Base-by-base conservation (phyloP, 2,113 vertebrate species). In the Chlorocebus sabaeus region DNA sequence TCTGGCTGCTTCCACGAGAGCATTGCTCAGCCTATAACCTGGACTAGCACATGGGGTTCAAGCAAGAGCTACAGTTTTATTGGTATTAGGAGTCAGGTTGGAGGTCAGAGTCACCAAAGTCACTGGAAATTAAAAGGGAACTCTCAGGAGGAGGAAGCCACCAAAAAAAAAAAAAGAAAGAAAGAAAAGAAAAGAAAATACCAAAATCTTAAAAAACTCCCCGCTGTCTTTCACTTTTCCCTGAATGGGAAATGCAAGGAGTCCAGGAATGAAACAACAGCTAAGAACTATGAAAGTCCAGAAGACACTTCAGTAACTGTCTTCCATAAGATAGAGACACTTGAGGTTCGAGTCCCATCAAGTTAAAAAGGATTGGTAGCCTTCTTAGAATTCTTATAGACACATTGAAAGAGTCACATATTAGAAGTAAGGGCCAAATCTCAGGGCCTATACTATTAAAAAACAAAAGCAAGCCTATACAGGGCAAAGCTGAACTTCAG, bases 391-490 rank as follows among this genome's bases (percentile, higher is more conserved):
- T 84, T 93, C 57, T 78, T 12, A 86, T 30, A 57, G 35, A 75
- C 38, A 86, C 40, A 57, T 5, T 35, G 6, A 64, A 70, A 96
- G n/a, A 4, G 4, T 50, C 22, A 48, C 35, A 67, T 67, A 0
- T 64, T 79, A 93, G 48, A 79, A 50, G 3, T 70, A 35, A 68
- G 45, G 22, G 17, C n/a, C 4, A 38, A 0, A 8, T 43, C 11
- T 0, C 8, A 67, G 5, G 43, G 12, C 1, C 0, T 13, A 13
- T 13, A 43, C 12, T 68, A 67, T 87, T 0, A 32, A 70, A 52
- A 1, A 32, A 75, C 64, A 35, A 67, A 43, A 30, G 14, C 27
- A 57, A 38, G 25, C 2, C 10, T 70, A 25, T 5, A 85, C 18
- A 80, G 6, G 38, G 3, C n/a, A 91, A 88, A 91, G 20, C 12